phyloP scores from a whole-genome alignment of 2,113 vertebrate species.

The Triplophysa rosa region DNA sequence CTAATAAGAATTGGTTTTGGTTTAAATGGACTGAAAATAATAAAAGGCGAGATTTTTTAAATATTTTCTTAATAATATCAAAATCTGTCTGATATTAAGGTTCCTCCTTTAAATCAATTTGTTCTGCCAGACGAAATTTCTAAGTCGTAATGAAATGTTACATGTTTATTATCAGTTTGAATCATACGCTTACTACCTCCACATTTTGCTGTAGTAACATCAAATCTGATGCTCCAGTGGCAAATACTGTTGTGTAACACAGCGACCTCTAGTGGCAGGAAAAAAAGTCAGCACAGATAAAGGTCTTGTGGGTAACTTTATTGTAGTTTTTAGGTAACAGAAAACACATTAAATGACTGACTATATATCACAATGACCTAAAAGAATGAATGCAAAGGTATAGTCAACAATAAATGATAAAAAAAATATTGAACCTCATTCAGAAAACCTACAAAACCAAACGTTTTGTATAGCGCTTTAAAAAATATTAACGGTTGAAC shows the following conservation, averaged over 20 bases:
- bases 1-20: neutral
- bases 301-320: constrained; percentile 35
- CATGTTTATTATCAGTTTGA: too few relatives aligned
- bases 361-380: constrained; percentile 65
- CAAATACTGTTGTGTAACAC: neutral
- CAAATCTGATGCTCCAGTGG: too few relatives aligned
- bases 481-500: constrained; percentile 41
- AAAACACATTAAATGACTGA: constrained; percentile 51
- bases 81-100: too few relatives aligned
- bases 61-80: too few relatives aligned
- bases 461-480: neutral
- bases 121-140: too few relatives aligned
- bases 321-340: constrained; percentile 40
- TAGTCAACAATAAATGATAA: constrained; percentile 23
- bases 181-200: too few relatives aligned
- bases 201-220: too few relatives aligned
- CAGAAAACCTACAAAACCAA: constrained; percentile 32
- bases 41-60: too few relatives aligned
- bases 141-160: too few relatives aligned
- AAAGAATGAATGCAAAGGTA: constrained; percentile 49
- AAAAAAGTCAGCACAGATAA: constrained; percentile 1
- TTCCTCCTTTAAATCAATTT: too few relatives aligned
- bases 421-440: constrained; percentile 3
- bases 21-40: too few relatives aligned
- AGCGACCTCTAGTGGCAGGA: neutral